These are phyloP conservation scores for Metellina segmentata DNA, from an alignment of 2,888 invertebrate species.

Conservation along the genomic window DNA sequence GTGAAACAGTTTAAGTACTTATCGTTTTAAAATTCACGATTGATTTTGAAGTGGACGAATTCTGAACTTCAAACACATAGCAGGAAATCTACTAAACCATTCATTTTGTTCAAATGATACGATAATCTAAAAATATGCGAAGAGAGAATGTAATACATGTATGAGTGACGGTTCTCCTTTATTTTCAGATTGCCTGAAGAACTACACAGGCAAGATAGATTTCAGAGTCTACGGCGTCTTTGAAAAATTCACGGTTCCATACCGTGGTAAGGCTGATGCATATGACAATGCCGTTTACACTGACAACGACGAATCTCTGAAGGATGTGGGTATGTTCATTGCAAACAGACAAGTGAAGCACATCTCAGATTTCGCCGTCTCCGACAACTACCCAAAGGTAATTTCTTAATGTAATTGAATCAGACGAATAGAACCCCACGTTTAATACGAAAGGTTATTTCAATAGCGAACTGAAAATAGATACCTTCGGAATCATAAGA, in stretches of 20 bases:
- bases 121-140: too few relatives aligned
- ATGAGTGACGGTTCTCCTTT: background rate
- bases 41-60: too few relatives aligned
- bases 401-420: background rate
- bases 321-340: conserved; percentile 32
- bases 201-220: conserved; percentile 45
- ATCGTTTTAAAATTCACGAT: too few relatives aligned
- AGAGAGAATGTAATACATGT: too few relatives aligned
- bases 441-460: too few relatives aligned
- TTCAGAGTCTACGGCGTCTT: conserved; percentile 66
- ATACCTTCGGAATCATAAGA: too few relatives aligned
- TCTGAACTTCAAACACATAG: too few relatives aligned
- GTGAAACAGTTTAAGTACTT: too few relatives aligned
- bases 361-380: conserved; percentile 46
- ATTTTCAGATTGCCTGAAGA: conserved; percentile 13
- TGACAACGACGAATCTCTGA: conserved; percentile 13
- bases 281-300: conserved; percentile 20
- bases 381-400: conserved; percentile 63
- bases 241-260: conserved; percentile 63
- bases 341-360: conserved; percentile 35
- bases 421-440: too few relatives aligned
- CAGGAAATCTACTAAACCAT: too few relatives aligned
- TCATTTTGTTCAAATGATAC: too few relatives aligned
- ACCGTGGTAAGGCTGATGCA: conserved; percentile 41
- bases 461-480: too few relatives aligned